Evolutionary conservation across 2,888 invertebrate genomes (phyloP), one percentile per base, ranked within the genome.

Genomic region (Eilema depressum): DNA sequence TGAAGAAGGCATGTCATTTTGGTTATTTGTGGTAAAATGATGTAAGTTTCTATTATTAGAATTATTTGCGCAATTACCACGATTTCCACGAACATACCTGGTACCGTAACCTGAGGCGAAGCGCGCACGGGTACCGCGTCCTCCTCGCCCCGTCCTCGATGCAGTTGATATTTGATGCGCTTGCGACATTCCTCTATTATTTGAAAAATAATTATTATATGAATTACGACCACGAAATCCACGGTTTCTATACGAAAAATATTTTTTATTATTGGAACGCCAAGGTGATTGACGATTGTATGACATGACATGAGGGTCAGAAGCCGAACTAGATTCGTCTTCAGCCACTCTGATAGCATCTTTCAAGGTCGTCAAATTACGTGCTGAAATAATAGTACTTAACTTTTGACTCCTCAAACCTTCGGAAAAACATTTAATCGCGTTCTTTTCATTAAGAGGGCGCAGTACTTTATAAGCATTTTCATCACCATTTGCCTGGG

Each of bases 331-430:
- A 62, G 28, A 53, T 61, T 68, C 63, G 25, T 68, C 68, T 68
- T 68, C 68, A 25, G 68, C 68, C 11, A 68, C 68, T 37, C 63
- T 68, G 33, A 68, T 57, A 2, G 63, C 68, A 63, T 63, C 57
- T 7, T 63, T 68, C 17, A 68, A 68, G 1, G 63, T 63, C 17
- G 33, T 57, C 33, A 68, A 62, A 62, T 68, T 68, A 14, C 62
- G 61, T 23, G 67, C 67, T 28, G 67, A 26, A 47, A 68, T 68
- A 11, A 68, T 68, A 1, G 67, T 68, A 25, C 68, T 63, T 57
- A 63, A 41, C 33, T 37, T 37, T 47, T 41, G 63, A 26, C 63
- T 63, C 14, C 63, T 63, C 25, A 41, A 63, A 20, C 25, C 63
- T 41, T 47, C 41, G 1, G 63, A 63, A 47, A 63, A 63, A 63